Percentiles rank a stretch among this genome's conserved stretches.
Conservation (phyloP, 2,113 vertebrate genomes). For the Casuarius casuarius region DNA sequence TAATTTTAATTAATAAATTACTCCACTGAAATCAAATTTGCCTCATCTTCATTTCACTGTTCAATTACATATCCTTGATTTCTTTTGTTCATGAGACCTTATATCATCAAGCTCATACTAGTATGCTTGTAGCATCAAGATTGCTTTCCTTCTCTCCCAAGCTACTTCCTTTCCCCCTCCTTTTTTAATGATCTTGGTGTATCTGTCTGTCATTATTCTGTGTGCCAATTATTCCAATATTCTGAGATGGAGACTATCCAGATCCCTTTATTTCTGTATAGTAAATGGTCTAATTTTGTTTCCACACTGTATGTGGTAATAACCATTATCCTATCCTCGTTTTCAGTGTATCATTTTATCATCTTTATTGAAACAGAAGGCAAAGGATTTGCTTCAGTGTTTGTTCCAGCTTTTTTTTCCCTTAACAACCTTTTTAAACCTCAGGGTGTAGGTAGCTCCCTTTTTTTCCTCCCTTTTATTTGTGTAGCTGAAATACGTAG, state of each 20-base stretch:
- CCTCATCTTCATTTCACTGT: not conserved
- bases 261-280: not conserved
- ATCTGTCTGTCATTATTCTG: not conserved
- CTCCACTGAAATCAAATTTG: not conserved
- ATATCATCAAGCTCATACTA: not conserved
- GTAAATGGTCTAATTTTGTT: not conserved
- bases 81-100: not conserved
- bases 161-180: not conserved
- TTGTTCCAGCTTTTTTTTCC: not conserved
- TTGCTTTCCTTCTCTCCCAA: not conserved
- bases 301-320: not conserved
- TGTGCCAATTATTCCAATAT: not conserved
- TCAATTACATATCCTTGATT: not conserved
- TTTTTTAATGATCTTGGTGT: not conserved
- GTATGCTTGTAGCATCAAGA: not conserved
- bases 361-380: not conserved
- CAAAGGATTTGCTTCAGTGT: not conserved
- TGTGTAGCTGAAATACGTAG: not conserved
- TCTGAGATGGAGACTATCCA: not conserved
- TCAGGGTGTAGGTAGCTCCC: not conserved
- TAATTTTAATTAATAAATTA: not conserved
- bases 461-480: not conserved
- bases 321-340: not conserved
- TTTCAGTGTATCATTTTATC: not conserved
- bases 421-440: not conserved